phyloP scores from a whole-genome alignment of 2,888 invertebrate species.

The Scaeva pyrastri region DNA sequence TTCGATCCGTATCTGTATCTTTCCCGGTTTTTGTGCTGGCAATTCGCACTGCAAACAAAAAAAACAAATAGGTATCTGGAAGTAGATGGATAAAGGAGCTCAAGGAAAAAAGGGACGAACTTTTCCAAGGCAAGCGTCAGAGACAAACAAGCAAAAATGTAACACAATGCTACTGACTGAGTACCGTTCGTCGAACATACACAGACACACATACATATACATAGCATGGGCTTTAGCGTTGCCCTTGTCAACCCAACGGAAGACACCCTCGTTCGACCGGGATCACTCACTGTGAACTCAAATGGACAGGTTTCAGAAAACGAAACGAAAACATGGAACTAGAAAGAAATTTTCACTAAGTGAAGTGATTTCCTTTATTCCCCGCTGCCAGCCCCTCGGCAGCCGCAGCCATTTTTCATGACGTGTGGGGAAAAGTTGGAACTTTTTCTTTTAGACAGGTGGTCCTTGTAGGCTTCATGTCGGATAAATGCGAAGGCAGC shows the following conservation, averaged over 20 bases:
- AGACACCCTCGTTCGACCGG: conserved; percentile 61
- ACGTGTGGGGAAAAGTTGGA: conserved; percentile 50
- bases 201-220: too few relatives aligned
- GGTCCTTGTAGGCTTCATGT: conserved; percentile 45
- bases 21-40: conserved; percentile 29
- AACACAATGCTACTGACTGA: conserved; percentile 57
- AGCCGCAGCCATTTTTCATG: background rate
- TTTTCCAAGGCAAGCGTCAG: background rate
- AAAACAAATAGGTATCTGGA: conserved; percentile 2
- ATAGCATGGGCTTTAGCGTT: conserved; percentile 29
- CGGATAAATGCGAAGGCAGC: conserved; percentile 12
- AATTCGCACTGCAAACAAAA: conserved; percentile 52
- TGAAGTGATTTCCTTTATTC: conserved; percentile 62
- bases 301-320: conserved; percentile 72
- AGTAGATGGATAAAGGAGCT: background rate
- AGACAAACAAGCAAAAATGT: conserved; percentile 11
- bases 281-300: conserved; percentile 66
- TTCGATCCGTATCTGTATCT: conserved; percentile 33
- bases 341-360: conserved; percentile 69
- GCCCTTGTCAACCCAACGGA: conserved; percentile 62
- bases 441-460: conserved; percentile 58
- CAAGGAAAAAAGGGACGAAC: conserved; percentile 22
- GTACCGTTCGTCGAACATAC: too few relatives aligned
- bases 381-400: background rate
- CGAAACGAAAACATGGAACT: conserved; percentile 69